Conservation (phyloP, 2,797 vertebrate genomes). For the Catostomus latipinnis region DNA sequence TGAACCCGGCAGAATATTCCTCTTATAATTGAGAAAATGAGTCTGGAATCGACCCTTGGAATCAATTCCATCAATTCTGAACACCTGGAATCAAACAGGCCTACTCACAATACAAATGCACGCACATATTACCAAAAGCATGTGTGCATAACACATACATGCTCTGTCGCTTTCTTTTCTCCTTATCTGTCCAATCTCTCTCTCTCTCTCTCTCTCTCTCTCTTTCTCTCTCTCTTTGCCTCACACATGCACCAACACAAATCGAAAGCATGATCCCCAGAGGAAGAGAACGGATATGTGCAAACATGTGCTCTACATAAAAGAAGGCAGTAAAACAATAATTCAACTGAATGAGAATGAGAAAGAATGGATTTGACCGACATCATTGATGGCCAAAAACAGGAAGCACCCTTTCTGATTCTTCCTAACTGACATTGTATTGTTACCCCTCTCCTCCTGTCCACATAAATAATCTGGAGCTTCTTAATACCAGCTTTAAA, state of each 20-base stretch:
- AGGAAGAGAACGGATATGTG: constrained; percentile 48
- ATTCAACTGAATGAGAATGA: constrained; percentile 46
- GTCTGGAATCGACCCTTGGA: too few species aligned
- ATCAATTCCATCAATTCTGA: too few species aligned
- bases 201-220: not conserved
- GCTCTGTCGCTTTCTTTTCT: not conserved
- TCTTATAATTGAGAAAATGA: too few species aligned
- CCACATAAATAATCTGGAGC: constrained; percentile 65
- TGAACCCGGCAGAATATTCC: too few species aligned
- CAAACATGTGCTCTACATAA: constrained; percentile 59
- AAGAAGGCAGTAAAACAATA: constrained; percentile 38
- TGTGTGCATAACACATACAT: not conserved
- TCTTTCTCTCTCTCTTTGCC: too few species aligned
- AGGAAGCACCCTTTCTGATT: constrained; percentile 53
- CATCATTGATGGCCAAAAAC: constrained; percentile 52
- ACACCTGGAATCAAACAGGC: too few species aligned
- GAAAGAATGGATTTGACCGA: constrained; percentile 52
- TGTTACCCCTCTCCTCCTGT: constrained; percentile 40
- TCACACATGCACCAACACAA: constrained; percentile 2
- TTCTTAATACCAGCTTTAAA: constrained; percentile 63
- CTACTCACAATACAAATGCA: not conserved
- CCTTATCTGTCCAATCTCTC: not conserved
- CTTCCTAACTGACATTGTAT: constrained; percentile 58
- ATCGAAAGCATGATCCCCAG: not conserved
- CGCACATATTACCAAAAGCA: constrained; percentile 1